Evolutionary conservation across 2,797 vertebrate genomes (phyloP), one percentile per base, ranked within the genome.

Genomic region (Pseudochirops cupreus): DNA sequence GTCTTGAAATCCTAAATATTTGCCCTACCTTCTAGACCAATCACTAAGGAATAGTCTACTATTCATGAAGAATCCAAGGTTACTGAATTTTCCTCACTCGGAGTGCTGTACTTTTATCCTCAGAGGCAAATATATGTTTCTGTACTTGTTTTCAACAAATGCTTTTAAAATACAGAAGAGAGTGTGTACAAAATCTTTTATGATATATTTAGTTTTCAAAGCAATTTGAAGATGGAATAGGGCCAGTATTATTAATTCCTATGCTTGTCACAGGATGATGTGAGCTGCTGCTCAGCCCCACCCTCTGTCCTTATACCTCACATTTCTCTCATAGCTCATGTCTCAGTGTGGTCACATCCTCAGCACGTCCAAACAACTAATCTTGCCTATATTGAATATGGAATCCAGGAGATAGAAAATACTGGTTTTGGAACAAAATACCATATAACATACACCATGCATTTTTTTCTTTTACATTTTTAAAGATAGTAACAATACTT

Each of bases 151-250:
- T 82, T 82, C 39, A 46, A 82, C 39, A 82, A 82, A 46, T 26
- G 39, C 39, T 82, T 82, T 82, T 82, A 82, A 82, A 46, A 46
- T 26, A 26, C 9, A 82, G 74, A 82, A 46, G 21, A 24, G 6
- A 26, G 9, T 82, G n/a, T 82, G 18, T 59, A 11, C 21, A 91
- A 55, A 50, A 67, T 90, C 3, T 54, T 90, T 67, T 28, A 90
- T 91, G 12, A 87, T 58, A 92, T 46, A 50, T 62, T 95, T 95
- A 91, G 4, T 54, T 93, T 82, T 55, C 28, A 52, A 91, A 94
- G 24, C 59, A 95, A 67, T 57, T 91, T 67, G 29, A 12, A 9
- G 90, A 56, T 94, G 39, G 16, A 94, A 89, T 94, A 92, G 1
- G 7, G 59, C 54, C 31, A 46, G 39, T 46, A 82, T 3, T 82